Evolutionary conservation across 2,888 invertebrate species (phyloP).

Genomic region (Luperina testacea): DNA sequence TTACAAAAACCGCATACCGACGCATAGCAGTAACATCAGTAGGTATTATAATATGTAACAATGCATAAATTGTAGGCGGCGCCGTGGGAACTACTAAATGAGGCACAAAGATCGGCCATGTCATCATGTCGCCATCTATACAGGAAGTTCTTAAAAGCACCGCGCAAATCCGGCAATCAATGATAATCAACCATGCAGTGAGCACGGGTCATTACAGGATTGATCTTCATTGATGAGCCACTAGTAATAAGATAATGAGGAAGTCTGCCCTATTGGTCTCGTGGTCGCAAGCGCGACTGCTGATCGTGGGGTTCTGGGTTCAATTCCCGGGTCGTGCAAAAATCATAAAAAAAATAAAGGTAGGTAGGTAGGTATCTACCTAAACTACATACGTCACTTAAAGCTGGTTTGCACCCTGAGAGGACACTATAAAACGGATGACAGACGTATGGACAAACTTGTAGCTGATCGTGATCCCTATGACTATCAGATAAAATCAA

Average conservation of each 20-base stretch:
- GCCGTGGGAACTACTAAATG: constrained; percentile 45
- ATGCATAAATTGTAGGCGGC: constrained; percentile 41
- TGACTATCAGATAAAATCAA: background rate
- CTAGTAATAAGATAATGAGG: background rate
- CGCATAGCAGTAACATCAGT: constrained; percentile 18
- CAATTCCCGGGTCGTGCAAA: background rate
- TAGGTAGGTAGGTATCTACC: background rate
- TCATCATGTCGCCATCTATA: constrained; percentile 33
- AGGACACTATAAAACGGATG: background rate
- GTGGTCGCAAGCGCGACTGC: background rate
- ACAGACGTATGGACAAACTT: background rate
- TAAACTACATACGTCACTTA: background rate
- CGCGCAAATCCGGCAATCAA: too few relatives aligned
- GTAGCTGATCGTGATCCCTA: background rate
- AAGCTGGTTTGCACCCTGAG: background rate
- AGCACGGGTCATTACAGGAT: background rate
- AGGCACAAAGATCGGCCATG: constrained; percentile 31
- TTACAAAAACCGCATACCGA: constrained; percentile 31
- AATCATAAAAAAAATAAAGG: background rate
- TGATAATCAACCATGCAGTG: background rate
- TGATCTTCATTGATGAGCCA: background rate
- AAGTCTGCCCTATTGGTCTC: background rate
- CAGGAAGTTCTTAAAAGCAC: constrained; percentile 22
- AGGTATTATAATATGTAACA: constrained; percentile 35
- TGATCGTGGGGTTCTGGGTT: background rate